phyloP scores from a whole-genome alignment of 2,888 invertebrate species.

The Meandrusa payeni region DNA sequence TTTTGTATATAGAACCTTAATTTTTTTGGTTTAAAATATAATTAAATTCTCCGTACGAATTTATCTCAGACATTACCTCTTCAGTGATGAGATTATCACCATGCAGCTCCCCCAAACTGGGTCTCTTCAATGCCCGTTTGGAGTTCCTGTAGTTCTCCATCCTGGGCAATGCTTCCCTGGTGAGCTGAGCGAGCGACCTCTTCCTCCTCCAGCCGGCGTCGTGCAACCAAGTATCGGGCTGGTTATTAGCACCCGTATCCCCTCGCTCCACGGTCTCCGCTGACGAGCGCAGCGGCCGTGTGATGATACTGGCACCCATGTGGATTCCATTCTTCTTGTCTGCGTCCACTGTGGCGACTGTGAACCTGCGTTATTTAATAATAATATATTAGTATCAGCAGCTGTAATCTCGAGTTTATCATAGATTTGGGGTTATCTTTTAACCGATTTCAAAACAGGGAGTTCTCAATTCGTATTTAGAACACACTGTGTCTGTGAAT shows the following conservation, averaged over 20 bases:
- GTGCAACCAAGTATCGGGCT: slow-evolving; percentile 68
- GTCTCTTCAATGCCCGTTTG: slow-evolving; percentile 87
- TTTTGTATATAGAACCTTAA: too few species aligned
- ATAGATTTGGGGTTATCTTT: too few species aligned
- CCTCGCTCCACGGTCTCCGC: slow-evolving; percentile 55
- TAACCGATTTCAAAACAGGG: too few species aligned
- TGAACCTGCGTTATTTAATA: slow-evolving; percentile 48
- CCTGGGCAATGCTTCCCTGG: slow-evolving; percentile 89
- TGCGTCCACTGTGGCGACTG: slow-evolving; percentile 60
- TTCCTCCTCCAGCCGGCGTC: slow-evolving; percentile 75
- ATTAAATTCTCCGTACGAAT: too few species aligned
- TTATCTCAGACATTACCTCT: too few species aligned
- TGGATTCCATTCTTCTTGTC: slow-evolving; percentile 73
- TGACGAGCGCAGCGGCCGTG: slow-evolving; percentile 60
- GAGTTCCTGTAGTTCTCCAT: slow-evolving; percentile 92
- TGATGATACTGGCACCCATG: slow-evolving; percentile 69
- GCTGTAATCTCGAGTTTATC: too few species aligned
- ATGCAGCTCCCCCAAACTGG: slow-evolving; percentile 91
- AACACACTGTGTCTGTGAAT: too few species aligned
- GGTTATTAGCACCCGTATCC: slow-evolving; percentile 35
- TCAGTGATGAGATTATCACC: slow-evolving; percentile 79
- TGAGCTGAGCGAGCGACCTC: slow-evolving; percentile 83
- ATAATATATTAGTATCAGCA: too few species aligned
- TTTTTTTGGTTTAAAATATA: too few species aligned
- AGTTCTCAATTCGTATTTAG: too few species aligned